These are phyloP conservation scores for Nineta flava DNA, from an alignment of 2,888 invertebrate genomes.

Conservation along the genomic window DNA sequence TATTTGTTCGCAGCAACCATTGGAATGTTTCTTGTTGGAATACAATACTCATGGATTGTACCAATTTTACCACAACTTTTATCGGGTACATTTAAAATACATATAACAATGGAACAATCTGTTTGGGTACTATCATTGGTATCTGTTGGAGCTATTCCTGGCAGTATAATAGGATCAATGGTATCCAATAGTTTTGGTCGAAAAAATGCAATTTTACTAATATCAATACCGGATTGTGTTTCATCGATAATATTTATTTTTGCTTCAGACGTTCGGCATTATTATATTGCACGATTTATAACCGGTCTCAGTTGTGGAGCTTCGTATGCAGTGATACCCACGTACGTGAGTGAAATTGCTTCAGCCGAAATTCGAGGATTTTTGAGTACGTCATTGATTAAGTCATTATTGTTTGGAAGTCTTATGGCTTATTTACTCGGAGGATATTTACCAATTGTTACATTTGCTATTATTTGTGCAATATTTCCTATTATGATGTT, in stretches of 20 bases:
- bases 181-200: conserved; percentile 41
- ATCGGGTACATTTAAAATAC: neutral
- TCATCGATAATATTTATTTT: conserved; percentile 40
- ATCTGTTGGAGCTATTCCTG: neutral
- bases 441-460: conserved; percentile 27
- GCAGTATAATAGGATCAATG: conserved; percentile 30
- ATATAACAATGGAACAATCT: neutral
- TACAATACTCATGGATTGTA: neutral
- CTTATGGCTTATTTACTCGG: conserved; percentile 30
- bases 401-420: conserved; percentile 29
- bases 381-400: conserved; percentile 32
- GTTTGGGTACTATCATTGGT: neutral
- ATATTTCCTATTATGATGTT: neutral
- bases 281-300: conserved; percentile 32
- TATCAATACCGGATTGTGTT: conserved; percentile 36
- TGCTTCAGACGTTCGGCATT: conserved; percentile 33
- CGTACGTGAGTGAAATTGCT: conserved; percentile 35
- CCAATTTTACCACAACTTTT: neutral
- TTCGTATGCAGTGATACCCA: conserved; percentile 21
- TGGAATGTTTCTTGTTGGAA: neutral
- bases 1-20: neutral
- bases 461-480: too few species aligned
- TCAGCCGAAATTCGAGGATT: conserved; percentile 31
- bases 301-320: conserved; percentile 33
- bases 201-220: conserved; percentile 36